Conservation (phyloP, 2,797 vertebrate genomes). For the Hafferia zeledoni region DNA sequence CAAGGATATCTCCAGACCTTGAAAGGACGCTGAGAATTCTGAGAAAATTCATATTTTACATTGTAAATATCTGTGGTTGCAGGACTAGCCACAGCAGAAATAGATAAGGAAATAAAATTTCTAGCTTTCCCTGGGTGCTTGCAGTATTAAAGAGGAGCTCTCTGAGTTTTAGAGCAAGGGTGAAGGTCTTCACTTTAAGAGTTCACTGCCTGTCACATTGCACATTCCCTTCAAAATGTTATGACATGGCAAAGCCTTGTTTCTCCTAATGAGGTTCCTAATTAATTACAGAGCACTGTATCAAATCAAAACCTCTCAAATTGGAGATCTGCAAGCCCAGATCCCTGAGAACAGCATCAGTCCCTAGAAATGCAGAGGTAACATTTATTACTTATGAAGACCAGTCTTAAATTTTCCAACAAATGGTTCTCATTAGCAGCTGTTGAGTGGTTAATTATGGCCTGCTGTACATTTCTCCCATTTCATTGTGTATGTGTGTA, state of each 20-base stretch:
- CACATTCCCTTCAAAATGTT: not conserved
- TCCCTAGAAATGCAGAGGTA: not conserved
- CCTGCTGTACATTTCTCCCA: not conserved
- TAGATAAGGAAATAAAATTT: not conserved
- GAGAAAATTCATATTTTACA: not conserved
- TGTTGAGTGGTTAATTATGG: conserved; percentile 46
- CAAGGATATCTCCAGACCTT: not conserved
- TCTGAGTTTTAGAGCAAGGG: not conserved
- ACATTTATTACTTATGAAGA: not conserved
- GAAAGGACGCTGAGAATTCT: not conserved
- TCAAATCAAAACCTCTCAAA: not conserved
- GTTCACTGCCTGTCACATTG: not conserved
- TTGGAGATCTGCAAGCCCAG: not conserved
- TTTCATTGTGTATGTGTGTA: not conserved
- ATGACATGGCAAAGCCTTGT: not conserved
- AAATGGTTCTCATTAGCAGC: conserved; percentile 23
- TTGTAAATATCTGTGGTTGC: not conserved
- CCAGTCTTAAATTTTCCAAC: not conserved
- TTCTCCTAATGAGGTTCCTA: conserved; percentile 14
- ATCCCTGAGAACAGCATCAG: not conserved
- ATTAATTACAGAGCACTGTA: conserved; percentile 4
- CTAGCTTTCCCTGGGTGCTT: not conserved
- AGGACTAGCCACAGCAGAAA: not conserved
- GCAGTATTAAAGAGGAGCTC: not conserved
- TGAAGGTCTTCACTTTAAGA: not conserved